These are phyloP conservation scores for Channallabes apus DNA, from an alignment of 2,797 vertebrate species.

Conservation along the genomic window DNA sequence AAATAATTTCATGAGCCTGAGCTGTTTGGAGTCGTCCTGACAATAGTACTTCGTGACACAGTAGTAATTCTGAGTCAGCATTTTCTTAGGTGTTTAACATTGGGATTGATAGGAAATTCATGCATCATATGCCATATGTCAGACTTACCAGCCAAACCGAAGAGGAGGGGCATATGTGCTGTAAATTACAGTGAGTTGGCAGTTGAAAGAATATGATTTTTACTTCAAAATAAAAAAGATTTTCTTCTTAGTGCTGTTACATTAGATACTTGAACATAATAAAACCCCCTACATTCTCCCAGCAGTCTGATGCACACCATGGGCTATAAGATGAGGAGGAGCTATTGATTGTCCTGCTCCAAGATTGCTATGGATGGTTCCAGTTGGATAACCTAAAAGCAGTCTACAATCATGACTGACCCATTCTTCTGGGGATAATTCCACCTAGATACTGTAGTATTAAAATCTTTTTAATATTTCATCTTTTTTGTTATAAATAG, in stretches of 20 bases:
- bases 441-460: background rate
- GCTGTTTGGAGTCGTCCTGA: background rate
- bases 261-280: background rate
- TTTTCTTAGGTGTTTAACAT: background rate
- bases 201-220: background rate
- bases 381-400: background rate
- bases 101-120: background rate
- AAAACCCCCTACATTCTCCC: background rate
- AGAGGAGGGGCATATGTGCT: too few species aligned
- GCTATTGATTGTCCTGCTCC: background rate
- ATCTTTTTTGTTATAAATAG: background rate
- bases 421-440: background rate
- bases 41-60: background rate
- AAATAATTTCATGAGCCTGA: background rate
- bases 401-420: background rate
- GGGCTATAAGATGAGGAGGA: background rate
- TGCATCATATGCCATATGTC: background rate
- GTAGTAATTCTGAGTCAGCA: background rate
- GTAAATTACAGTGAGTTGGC: too few species aligned
- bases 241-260: background rate
- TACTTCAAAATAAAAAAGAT: background rate
- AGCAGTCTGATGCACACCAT: background rate
- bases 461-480: background rate
- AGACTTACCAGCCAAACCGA: too few species aligned
- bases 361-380: background rate